These are phyloP conservation scores for Thinocorus orbignyianus DNA, from an alignment of 2,113 vertebrate species.

Conservation along the genomic window DNA sequence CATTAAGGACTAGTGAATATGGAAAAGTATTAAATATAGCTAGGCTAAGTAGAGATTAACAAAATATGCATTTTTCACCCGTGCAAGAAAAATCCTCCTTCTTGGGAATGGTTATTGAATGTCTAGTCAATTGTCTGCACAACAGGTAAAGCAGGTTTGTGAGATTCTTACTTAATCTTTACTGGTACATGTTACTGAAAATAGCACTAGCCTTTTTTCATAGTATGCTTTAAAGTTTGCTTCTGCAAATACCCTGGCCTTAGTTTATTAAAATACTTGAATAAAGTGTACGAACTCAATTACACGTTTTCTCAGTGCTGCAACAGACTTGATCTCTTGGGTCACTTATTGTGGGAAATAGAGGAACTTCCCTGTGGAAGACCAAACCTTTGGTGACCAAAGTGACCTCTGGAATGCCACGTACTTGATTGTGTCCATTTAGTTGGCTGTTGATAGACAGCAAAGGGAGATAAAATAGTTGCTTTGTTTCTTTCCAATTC, in stretches of 20 bases:
- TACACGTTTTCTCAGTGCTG: background rate
- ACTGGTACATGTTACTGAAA: background rate
- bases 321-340: background rate
- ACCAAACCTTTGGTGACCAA: background rate
- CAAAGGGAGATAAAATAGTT: background rate
- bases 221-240: background rate
- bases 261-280: background rate
- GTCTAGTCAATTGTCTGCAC: background rate
- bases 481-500: conserved; percentile 4
- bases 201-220: background rate
- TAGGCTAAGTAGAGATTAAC: background rate
- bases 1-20: background rate
- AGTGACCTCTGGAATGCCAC: background rate
- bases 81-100: background rate
- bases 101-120: background rate
- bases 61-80: background rate
- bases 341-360: background rate
- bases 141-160: background rate
- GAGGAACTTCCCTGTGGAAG: background rate
- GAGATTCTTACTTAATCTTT: background rate
- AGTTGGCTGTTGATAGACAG: background rate
- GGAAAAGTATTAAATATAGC: background rate
- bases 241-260: background rate
- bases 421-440: background rate
- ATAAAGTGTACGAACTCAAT: background rate